These are phyloP conservation scores for Dryocosmus kuriphilus DNA, from an alignment of 2,888 invertebrate genomes.

Conservation along the genomic window DNA sequence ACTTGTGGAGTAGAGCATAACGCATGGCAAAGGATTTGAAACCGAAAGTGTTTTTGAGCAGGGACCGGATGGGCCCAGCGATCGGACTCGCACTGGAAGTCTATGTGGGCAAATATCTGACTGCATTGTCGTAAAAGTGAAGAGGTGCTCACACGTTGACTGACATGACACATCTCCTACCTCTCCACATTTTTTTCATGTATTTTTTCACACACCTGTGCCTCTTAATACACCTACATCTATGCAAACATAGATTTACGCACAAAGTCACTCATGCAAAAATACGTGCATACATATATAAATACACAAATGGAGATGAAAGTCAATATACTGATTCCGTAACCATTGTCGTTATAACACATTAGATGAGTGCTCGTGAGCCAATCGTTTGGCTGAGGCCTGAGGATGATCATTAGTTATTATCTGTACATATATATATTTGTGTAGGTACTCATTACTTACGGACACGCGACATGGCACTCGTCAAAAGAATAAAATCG, in stretches of 20 bases:
- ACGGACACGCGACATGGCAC: conserved; percentile 13
- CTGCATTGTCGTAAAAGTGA: conserved; percentile 62
- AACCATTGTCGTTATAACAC: neutral
- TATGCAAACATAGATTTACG: neutral
- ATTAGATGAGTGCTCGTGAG: conserved; percentile 2
- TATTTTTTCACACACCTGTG: neutral
- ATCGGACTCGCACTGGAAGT: conserved; percentile 59
- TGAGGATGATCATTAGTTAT: conserved; percentile 22
- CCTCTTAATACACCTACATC: neutral
- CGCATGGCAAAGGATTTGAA: conserved; percentile 8
- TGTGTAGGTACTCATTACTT: neutral
- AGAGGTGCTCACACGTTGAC: conserved; percentile 54
- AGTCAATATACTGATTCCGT: conserved; percentile 28
- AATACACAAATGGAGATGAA: neutral
- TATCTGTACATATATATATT: neutral
- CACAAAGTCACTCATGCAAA: conserved; percentile 6
- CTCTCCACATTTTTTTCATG: neutral
- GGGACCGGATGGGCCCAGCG: conserved; percentile 39
- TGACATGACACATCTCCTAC: conserved; percentile 53
- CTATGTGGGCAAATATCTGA: conserved; percentile 57
- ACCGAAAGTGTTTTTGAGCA: conserved; percentile 30
- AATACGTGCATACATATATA: neutral
- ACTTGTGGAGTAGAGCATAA: neutral
- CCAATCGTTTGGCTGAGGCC: neutral
- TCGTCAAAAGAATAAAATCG: neutral